A percentile compares a stretch with the other conserved stretches of the same genome.
phyloP scores from a whole-genome alignment of 2,113 vertebrate genomes.

The Labeo rohita region DNA sequence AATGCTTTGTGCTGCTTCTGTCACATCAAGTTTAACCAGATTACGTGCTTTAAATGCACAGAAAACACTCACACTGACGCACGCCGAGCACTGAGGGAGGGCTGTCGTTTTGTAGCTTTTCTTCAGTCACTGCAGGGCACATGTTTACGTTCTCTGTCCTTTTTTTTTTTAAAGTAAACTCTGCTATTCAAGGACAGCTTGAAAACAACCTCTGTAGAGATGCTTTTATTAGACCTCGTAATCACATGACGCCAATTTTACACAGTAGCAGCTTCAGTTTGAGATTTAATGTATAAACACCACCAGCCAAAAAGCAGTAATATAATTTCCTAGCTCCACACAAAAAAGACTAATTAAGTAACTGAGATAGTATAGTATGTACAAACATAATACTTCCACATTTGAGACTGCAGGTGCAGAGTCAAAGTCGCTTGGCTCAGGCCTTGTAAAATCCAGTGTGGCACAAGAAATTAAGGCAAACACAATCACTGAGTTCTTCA shows the following conservation, averaged over 20 bases:
- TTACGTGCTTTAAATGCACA: constrained; percentile 7
- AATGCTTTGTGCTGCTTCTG: not conserved
- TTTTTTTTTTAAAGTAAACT: not conserved
- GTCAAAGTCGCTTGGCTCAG: not conserved
- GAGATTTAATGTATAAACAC: not conserved
- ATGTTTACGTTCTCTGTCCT: not conserved
- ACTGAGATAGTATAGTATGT: not conserved
- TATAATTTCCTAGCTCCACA: not conserved
- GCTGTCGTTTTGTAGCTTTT: not conserved
- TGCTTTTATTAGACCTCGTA: constrained; percentile 15
- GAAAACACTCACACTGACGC: constrained; percentile 8
- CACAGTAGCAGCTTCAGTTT: not conserved
- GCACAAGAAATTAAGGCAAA: not conserved
- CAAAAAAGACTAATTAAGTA: not conserved
- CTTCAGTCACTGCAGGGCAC: not conserved
- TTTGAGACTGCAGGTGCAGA: too few relatives aligned
- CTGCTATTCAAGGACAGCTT: not conserved
- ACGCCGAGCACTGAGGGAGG: not conserved
- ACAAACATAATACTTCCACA: not conserved
- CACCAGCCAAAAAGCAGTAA: not conserved
- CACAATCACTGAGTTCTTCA: not conserved
- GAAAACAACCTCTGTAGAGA: not conserved
- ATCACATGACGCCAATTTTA: constrained; percentile 2
- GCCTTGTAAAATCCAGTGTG: not conserved
- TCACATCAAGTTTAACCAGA: constrained; percentile 17